These are phyloP conservation scores for Yponomeuta sedellus DNA, from an alignment of 2,888 invertebrate species.

Conservation along the genomic window DNA sequence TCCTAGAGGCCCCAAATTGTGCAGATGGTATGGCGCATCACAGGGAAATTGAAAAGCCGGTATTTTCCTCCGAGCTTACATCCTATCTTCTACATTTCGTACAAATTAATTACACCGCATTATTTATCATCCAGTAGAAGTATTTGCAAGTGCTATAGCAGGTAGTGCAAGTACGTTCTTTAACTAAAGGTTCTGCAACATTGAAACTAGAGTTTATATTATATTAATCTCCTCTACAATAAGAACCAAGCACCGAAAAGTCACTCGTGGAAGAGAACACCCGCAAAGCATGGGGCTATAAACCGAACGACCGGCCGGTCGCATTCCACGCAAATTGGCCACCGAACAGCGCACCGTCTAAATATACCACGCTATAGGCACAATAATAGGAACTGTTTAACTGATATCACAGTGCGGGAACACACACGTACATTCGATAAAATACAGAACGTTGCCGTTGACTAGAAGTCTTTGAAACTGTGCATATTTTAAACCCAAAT, in stretches of 20 bases:
- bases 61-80: background rate
- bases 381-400: constrained; percentile 6
- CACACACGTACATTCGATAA: background rate
- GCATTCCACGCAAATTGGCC: constrained; percentile 11
- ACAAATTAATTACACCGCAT: too few species aligned
- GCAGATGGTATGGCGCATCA: background rate
- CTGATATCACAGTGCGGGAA: background rate
- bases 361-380: constrained; percentile 6
- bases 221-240: background rate
- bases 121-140: too few species aligned
- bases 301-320: constrained; percentile 5
- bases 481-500: too few species aligned
- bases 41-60: background rate
- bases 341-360: constrained; percentile 6
- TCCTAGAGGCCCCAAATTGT: background rate
- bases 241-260: background rate
- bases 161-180: too few species aligned
- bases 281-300: background rate
- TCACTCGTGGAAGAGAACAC: background rate
- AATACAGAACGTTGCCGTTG: background rate
- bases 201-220: too few species aligned
- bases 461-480: too few species aligned
- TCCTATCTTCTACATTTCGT: background rate
- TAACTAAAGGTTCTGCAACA: too few species aligned
- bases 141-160: too few species aligned